phyloP scores from a whole-genome alignment of 2,113 vertebrate species.

The Anoura caudifer region DNA sequence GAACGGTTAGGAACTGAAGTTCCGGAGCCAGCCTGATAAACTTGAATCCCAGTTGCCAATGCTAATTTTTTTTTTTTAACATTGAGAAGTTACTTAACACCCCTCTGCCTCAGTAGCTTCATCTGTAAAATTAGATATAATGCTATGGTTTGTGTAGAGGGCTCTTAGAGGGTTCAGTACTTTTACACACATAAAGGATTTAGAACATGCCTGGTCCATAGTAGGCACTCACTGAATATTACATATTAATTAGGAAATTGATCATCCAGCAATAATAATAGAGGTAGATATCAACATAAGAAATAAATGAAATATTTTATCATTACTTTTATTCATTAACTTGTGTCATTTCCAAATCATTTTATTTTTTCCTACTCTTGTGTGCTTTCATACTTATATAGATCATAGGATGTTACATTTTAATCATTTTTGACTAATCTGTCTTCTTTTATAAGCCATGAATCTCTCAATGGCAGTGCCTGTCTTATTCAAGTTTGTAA shows the following conservation, averaged over 20 bases:
- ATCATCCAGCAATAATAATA: neutral
- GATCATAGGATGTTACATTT: neutral
- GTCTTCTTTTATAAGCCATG: neutral
- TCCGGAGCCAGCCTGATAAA: neutral
- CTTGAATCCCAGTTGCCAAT: neutral
- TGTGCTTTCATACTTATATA: neutral
- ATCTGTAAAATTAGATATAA: neutral
- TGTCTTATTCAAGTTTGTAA: neutral
- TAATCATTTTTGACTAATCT: constrained; percentile 37
- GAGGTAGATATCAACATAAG: neutral
- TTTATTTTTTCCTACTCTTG: neutral
- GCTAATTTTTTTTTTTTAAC: neutral
- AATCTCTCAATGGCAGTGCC: neutral
- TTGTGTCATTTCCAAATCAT: neutral
- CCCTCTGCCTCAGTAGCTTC: neutral
- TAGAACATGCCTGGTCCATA: neutral
- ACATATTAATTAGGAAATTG: neutral
- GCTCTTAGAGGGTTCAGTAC: neutral
- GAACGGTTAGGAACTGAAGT: neutral
- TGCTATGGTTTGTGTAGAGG: neutral
- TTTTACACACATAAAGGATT: neutral
- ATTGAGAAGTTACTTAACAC: neutral
- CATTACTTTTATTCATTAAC: constrained; percentile 11
- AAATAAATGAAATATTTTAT: neutral
- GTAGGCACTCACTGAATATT: neutral